Conservation (phyloP, 2,113 vertebrate species). For the Oxyruncus cristatus region DNA sequence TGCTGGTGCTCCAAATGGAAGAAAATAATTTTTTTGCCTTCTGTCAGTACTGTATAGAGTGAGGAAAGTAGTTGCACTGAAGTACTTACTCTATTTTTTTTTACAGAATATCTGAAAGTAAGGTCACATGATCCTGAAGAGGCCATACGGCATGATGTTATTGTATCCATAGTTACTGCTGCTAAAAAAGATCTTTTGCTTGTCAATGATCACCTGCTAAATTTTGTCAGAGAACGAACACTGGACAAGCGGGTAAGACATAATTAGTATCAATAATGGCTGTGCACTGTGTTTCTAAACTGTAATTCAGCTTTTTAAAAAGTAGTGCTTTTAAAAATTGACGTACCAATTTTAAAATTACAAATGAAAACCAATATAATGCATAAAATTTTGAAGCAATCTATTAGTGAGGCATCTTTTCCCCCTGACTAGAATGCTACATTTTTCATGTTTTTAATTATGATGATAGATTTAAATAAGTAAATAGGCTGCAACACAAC, state of each 20-base stretch:
- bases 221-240: conserved; percentile 96
- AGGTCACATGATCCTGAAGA: conserved; percentile 98
- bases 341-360: not conserved
- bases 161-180: conserved; percentile 98
- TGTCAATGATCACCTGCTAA: conserved; percentile 95
- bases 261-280: not conserved
- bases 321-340: not conserved
- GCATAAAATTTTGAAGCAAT: not conserved
- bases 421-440: not conserved
- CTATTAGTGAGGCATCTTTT: not conserved
- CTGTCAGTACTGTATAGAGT: not conserved
- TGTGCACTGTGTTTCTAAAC: not conserved
- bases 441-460: not conserved
- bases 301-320: not conserved
- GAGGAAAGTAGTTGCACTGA: not conserved
- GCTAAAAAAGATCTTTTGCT: conserved; percentile 97
- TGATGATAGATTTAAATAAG: not conserved
- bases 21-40: not conserved
- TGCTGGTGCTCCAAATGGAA: not conserved
- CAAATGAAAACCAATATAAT: not conserved
- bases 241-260: conserved; percentile 91
- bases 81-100: not conserved
- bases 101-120: conserved; percentile 92
- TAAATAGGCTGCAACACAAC: not conserved
- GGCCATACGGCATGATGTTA: conserved; percentile 97